A percentile compares a stretch with the other conserved stretches of the same genome.
Conservation (phyloP, 2,888 invertebrate genomes). For the Thyatira batis region DNA sequence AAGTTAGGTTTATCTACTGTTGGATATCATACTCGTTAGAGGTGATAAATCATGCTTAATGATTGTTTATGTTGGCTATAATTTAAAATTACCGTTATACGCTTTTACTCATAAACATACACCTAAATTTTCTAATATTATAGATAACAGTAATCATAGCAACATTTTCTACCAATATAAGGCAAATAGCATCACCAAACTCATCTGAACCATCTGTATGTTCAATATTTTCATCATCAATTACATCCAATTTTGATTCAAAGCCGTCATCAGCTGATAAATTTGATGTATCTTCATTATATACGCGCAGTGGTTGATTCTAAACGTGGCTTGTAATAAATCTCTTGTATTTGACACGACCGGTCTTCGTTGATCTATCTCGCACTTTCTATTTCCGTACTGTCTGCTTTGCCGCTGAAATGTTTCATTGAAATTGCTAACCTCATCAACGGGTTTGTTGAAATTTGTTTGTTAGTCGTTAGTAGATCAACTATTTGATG, state of each 20-base stretch:
- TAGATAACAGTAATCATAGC: neutral
- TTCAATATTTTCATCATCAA: constrained; percentile 17
- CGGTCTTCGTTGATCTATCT: constrained; percentile 11
- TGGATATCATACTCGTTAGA: neutral
- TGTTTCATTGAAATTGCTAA: neutral
- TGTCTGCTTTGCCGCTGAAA: constrained; percentile 13
- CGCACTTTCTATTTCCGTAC: constrained; percentile 29
- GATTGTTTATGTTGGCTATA: neutral
- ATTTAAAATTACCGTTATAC: no score
- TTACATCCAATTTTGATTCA: constrained; percentile 18
- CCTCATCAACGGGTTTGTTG: neutral
- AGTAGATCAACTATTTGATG: neutral
- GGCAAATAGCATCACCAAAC: neutral
- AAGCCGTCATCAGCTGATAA: constrained; percentile 36
- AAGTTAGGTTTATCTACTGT: neutral
- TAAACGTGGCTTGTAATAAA: constrained; percentile 32
- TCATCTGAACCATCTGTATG: neutral
- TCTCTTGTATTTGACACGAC: constrained; percentile 37
- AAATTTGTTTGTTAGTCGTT: neutral
- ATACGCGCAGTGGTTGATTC: constrained; percentile 10
- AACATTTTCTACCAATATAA: neutral
- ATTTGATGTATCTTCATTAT: constrained; percentile 42
- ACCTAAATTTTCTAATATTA: no score
- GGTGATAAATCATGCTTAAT: neutral
- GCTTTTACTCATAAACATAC: no score